phyloP scores from a whole-genome alignment of 2,888 invertebrate species.

The Penaeus monodon region DNA sequence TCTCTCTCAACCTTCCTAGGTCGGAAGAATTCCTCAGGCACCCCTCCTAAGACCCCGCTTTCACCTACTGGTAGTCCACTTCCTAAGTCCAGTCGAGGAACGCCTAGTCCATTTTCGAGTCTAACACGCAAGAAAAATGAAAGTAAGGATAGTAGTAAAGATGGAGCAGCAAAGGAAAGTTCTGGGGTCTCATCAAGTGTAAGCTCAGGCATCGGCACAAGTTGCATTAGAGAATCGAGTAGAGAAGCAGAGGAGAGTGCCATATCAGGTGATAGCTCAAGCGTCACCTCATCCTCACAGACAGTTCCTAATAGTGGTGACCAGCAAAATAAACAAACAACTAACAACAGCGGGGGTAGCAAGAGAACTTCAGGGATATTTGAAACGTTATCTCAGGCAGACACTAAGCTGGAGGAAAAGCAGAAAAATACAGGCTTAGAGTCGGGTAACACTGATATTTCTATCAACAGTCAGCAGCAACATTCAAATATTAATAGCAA shows the following conservation, averaged over 20 bases:
- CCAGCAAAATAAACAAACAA: conserved; percentile 26
- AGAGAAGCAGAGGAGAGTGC: conserved; percentile 56
- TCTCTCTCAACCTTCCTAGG: conserved; percentile 66
- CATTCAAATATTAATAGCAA: not conserved
- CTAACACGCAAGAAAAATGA: conserved; percentile 60
- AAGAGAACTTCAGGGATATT: conserved; percentile 46
- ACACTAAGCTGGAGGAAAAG: conserved; percentile 30
- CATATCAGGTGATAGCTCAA: conserved; percentile 39
- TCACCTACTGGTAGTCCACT: conserved; percentile 67
- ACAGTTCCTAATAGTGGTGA: conserved; percentile 51
- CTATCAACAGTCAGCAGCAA: conserved; percentile 5
- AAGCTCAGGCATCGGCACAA: conserved; percentile 51
- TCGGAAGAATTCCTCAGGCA: conserved; percentile 70
- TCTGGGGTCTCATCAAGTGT: conserved; percentile 39
- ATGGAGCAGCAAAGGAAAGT: conserved; percentile 38
- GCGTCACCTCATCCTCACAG: conserved; percentile 33
- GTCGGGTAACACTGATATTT: not conserved
- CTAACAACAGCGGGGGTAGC: conserved; percentile 10
- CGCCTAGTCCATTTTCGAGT: conserved; percentile 64
- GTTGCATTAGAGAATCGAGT: conserved; percentile 50
- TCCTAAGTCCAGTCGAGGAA: conserved; percentile 62
- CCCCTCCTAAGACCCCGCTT: conserved; percentile 71
- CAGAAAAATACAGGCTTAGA: conserved; percentile 26
- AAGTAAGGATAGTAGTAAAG: conserved; percentile 45
- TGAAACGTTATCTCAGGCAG: conserved; percentile 37